Evolutionary conservation across 37 sponge, comb jelly and placozoan genomes (phyloP).

Genomic region (Oscarella lobularis): DNA sequence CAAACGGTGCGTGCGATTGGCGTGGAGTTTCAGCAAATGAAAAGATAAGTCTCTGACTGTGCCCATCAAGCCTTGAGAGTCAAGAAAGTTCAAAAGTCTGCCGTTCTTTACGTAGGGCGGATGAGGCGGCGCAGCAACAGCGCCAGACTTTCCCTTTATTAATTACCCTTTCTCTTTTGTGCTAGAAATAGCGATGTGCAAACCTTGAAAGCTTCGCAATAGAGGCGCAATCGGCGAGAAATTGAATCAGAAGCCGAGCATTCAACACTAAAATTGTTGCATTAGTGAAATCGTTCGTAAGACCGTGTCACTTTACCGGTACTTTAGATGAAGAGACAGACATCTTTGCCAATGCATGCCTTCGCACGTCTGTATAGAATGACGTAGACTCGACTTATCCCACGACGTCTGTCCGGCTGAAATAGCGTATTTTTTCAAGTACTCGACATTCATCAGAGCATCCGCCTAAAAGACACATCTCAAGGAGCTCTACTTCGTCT

Average conservation of each 20-base stretch:
- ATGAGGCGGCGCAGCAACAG: constrained; percentile 12
- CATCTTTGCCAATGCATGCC: constrained; percentile 63
- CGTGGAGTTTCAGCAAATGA: constrained; percentile 53
- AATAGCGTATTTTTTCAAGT: neutral
- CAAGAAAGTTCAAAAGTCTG: neutral
- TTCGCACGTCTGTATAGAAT: constrained; percentile 22
- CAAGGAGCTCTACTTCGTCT: no score
- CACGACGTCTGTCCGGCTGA: neutral
- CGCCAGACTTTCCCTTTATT: no score
- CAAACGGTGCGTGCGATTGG: constrained; percentile 25
- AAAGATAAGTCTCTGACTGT: constrained; percentile 40
- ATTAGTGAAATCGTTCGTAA: no score
- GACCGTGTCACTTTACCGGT: no score
- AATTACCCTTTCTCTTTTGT: no score
- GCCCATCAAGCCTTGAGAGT: neutral
- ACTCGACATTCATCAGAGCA: no score
- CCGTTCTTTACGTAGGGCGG: constrained; percentile 18
- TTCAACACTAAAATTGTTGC: no score
- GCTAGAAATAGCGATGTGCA: no score
- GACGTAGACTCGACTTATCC: neutral
- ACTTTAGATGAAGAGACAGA: constrained; percentile 56
- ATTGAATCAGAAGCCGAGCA: no score
- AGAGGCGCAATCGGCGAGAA: no score
- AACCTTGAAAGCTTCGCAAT: no score
- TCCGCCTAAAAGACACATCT: no score